These are phyloP conservation scores for Camelus dromedarius DNA, from an alignment of 2,113 vertebrate species.

Conservation along the genomic window DNA sequence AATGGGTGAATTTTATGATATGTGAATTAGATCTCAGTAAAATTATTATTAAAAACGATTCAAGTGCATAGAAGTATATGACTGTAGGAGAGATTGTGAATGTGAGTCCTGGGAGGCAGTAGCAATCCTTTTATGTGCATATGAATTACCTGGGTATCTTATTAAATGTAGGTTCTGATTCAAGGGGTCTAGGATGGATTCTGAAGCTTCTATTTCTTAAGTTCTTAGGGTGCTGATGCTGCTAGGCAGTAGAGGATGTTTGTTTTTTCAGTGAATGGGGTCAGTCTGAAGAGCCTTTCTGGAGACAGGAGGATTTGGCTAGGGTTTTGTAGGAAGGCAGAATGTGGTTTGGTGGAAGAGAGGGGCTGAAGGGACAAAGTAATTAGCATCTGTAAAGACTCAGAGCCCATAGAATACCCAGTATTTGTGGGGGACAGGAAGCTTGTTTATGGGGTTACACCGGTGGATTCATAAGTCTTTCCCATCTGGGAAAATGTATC, in stretches of 20 bases:
- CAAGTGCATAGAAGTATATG: background rate
- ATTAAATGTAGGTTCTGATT: background rate
- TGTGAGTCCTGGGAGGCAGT: background rate
- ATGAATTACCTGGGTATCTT: background rate
- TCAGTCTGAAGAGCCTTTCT: conserved; percentile 8
- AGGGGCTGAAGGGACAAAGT: conserved; percentile 2
- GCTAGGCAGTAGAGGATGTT: background rate
- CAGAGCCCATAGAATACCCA: background rate
- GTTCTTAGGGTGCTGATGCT: background rate
- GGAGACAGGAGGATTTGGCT: background rate
- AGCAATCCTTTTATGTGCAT: background rate
- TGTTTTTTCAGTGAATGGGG: background rate
- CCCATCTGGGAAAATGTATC: background rate
- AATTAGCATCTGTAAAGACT: background rate
- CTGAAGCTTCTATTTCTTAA: conserved; percentile 6
- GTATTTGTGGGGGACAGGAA: background rate
- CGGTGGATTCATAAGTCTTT: background rate
- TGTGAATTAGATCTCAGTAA: conserved; percentile 10
- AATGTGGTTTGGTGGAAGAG: conserved; percentile 50
- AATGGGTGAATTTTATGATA: conserved; percentile 3
- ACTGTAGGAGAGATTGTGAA: background rate
- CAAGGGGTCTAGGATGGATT: background rate
- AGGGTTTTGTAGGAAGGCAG: background rate
- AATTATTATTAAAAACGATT: background rate
- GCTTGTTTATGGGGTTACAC: background rate